Conservation (phyloP, 2,113 vertebrate species). For the Eulemur rufifrons region DNA sequence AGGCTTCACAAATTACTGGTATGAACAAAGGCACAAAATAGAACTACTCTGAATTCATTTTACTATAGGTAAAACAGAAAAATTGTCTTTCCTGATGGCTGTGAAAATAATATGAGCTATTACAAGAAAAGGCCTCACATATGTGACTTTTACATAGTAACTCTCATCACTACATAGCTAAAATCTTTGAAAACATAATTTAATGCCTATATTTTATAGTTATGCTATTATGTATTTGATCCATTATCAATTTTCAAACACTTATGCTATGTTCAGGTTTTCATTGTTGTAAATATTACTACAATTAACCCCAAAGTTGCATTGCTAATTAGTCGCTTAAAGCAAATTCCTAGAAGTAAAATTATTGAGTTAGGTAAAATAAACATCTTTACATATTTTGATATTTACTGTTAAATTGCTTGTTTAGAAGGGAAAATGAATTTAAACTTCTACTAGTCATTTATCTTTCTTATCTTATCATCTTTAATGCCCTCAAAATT, state of each 20-base stretch:
- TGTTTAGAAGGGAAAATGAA: neutral
- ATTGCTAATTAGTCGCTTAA: neutral
- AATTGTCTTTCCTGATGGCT: neutral
- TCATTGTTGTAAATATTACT: neutral
- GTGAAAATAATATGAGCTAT: neutral
- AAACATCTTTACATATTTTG: constrained; percentile 32
- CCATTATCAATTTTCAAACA: neutral
- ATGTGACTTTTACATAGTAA: neutral
- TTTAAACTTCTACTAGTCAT: neutral
- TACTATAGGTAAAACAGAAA: neutral
- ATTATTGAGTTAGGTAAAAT: neutral
- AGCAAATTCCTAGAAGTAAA: neutral
- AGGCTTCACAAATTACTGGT: neutral
- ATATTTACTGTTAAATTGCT: neutral
- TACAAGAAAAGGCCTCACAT: neutral
- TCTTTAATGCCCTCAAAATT: neutral
- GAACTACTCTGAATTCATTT: neutral
- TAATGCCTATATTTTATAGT: neutral
- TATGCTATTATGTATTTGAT: neutral
- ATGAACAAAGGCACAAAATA: neutral
- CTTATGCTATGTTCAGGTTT: neutral
- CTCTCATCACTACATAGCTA: neutral
- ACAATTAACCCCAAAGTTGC: neutral
- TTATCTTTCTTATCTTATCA: neutral
- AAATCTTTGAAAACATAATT: neutral